phyloP scores from a whole-genome alignment of 2,888 invertebrate species.

The Calephelis perditalis region DNA sequence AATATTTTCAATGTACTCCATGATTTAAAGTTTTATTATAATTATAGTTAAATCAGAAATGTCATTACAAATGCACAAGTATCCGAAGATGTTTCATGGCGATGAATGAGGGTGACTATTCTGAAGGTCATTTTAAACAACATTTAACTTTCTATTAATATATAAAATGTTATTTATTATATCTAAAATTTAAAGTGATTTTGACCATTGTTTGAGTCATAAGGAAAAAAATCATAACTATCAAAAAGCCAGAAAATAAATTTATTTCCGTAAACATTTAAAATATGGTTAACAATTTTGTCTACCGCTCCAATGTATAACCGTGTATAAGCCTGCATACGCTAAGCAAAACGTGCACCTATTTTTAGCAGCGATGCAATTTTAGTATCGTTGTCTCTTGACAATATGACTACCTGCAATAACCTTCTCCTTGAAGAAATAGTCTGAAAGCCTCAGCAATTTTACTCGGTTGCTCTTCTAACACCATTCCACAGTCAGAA shows the following conservation, averaged over 20 bases:
- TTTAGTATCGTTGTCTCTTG: conserved; percentile 34
- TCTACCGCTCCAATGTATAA: conserved; percentile 65
- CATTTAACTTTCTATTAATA: too few species aligned
- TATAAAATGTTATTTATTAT: too few species aligned
- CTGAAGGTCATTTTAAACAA: too few species aligned
- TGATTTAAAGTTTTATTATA: too few species aligned
- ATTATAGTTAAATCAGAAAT: too few species aligned
- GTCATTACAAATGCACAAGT: too few species aligned
- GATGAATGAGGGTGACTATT: too few species aligned
- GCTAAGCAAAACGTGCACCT: conserved; percentile 66
- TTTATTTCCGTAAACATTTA: conserved; percentile 56
- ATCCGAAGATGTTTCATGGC: too few species aligned
- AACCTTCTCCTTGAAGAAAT: conserved; percentile 98
- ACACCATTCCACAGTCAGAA: conserved; percentile 97
- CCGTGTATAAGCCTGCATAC: conserved; percentile 73
- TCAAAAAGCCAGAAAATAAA: conserved; percentile 64
- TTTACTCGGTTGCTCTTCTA: conserved; percentile 98
- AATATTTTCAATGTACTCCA: too few species aligned
- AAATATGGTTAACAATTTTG: conserved; percentile 51
- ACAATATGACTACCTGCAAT: conserved; percentile 83
- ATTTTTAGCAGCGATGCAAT: conserved; percentile 55
- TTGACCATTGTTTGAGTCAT: too few species aligned
- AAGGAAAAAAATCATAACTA: conserved; percentile 18
- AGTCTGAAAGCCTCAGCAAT: conserved; percentile 97
- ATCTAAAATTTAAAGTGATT: too few species aligned